Base-by-base conservation (phyloP, 2,113 vertebrate species). In the Meles meles region DNA sequence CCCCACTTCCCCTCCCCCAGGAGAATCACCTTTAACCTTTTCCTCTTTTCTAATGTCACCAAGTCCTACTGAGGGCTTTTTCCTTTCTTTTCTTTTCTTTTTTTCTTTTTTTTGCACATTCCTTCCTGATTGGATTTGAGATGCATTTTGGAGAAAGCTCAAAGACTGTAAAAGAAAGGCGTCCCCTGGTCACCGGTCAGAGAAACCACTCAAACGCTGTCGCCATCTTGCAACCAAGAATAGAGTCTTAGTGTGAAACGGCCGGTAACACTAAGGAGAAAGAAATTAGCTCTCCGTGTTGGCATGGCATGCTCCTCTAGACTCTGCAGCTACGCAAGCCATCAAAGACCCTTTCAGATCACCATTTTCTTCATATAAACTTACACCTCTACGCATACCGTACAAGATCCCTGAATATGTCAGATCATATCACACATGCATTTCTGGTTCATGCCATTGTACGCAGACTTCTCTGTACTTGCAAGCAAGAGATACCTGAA, bases 231-330 rank as follows among this genome's bases (percentile, higher is more conserved):
- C 37, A 74, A 20, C 4, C 21, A 27, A 55, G 49, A 59, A 11
- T 31, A 20, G 25, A 42, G 20, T 2, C 31, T 44, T 15, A 20
- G 2, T 21, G 34, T 27, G 55, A 34, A 12, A 21, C 39, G 39
- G 18, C 27, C 15, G 2, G 49, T 39, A 52, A 61, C 57, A 29
- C 14, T 5, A 27, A 76, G 47, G 27, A 12, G 34, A 55, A 5
- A 81, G 34, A 71, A 44, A 8, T 14, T n/a, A 13, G 59, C 57
- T 6, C 34, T 27, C 8, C 2, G 11, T 0, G 7, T 0, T 0
- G 3, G 27, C 4, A 3, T 1, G 1, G 21, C 39, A 20, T 42
- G 57, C 37, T 1, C 11, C 5, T 72, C 18, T 39, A n/a, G 47
- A 37, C 42, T 44, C 77, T 3, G 44, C 67, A 10, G 21, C 47